Evolutionary conservation across 1,140 invertebrate genomes (phyloP), one percentile per base, ranked within the genome.

Genomic region (Ceratina calcarata): DNA sequence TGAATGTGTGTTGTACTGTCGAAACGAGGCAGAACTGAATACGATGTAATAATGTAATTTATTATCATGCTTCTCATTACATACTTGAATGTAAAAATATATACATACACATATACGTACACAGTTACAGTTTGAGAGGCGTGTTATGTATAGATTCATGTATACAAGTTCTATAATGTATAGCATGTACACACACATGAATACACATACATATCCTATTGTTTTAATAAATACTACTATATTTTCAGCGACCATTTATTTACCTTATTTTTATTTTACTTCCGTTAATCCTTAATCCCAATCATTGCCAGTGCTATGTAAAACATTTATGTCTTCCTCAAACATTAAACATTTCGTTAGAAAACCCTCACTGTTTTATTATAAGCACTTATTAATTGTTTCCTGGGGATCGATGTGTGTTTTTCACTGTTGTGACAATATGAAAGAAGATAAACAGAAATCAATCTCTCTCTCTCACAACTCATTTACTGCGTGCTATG

Each of bases 161-260:
- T 82, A 66, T 69, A 82, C 18, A 76, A 85, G 55, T 24, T 57
- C 79, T 77, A 51, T n/a, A 37, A 80, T 82, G 80, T 85, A 82
- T 73, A 8, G 49, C 32, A 61, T 22, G 57, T 67, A 76, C 69
- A 79, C 55, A 83, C 80, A 82, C 68, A 61, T 27, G 51, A 15
- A 61, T 32, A 69, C 32, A 65, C 22, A 78, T 51, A 69, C 64
- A 67, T 45, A 82, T 79, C 78, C 84, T 84, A 78, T 67, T 89
- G 71, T 90, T 81, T 89, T 86, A 89, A 90, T 90, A 90, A 90
- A 90, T 88, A 45, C 76, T 85, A 87, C 81, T 90, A 74, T 89
- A 84, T 89, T 87, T 91, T 90, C 84, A 85, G 85, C 78, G 79
- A 80, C 62, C 45, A 86, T 85, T 87, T 84, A 84, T 86, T 82